These are phyloP conservation scores for Agrilus cyanescens DNA, from an alignment of 2,888 invertebrate species.

Conservation along the genomic window DNA sequence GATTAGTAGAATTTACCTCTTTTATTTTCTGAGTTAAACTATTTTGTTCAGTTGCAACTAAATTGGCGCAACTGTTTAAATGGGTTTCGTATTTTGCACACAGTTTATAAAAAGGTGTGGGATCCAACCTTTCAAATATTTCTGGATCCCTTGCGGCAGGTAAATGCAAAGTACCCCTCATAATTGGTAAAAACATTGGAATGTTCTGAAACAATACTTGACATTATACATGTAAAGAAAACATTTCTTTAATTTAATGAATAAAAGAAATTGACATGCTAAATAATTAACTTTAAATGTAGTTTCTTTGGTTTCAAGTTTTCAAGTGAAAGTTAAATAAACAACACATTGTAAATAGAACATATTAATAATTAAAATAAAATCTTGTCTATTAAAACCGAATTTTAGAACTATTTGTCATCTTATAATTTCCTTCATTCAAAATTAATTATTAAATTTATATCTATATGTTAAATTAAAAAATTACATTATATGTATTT, in stretches of 20 bases:
- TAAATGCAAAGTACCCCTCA: slow-evolving; percentile 75
- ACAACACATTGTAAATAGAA: too few relatives aligned
- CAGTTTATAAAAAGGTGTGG: slow-evolving; percentile 53
- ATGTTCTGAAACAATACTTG: slow-evolving; percentile 52
- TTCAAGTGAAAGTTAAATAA: neutral
- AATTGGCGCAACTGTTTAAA: slow-evolving; percentile 68
- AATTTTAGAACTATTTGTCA: too few relatives aligned
- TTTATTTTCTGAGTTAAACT: slow-evolving; percentile 60
- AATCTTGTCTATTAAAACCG: too few relatives aligned
- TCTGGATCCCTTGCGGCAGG: slow-evolving; percentile 80
- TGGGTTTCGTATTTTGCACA: slow-evolving; percentile 77
- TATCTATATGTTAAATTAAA: too few relatives aligned
- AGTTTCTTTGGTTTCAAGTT: neutral
- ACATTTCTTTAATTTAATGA: slow-evolving; percentile 1
- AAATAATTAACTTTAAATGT: neutral
- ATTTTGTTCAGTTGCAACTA: slow-evolving; percentile 70
- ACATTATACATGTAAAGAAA: neutral
- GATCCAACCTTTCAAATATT: slow-evolving; percentile 65
- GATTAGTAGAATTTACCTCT: slow-evolving; percentile 44
- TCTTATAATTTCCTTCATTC: too few relatives aligned
- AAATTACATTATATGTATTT: too few relatives aligned
- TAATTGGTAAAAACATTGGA: slow-evolving; percentile 86
- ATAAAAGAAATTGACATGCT: neutral
- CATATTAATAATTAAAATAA: too few relatives aligned
- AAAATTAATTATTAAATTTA: too few relatives aligned